A percentile compares a stretch with the other conserved stretches of the same genome.
phyloP scores from a whole-genome alignment of 2,113 vertebrate genomes.

The Bombycilla garrulus region DNA sequence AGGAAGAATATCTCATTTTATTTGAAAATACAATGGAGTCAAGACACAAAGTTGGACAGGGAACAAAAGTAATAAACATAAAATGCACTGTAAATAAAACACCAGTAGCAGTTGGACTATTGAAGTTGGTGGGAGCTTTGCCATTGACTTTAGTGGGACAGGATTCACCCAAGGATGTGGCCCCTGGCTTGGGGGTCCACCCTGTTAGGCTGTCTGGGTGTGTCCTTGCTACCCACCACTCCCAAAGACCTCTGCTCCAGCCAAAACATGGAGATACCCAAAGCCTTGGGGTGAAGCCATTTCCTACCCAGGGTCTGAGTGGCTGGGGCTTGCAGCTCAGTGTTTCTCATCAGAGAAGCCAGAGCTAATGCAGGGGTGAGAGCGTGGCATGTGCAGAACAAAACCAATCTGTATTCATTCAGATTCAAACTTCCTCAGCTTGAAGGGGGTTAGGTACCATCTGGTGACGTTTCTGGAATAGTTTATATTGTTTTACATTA shows the following conservation, averaged over 20 bases:
- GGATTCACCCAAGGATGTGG: conserved; percentile 21
- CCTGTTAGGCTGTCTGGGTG: neutral
- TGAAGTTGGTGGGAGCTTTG: conserved; percentile 49
- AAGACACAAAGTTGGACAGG: conserved; percentile 29
- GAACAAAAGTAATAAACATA: conserved; percentile 46
- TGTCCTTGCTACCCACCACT: neutral
- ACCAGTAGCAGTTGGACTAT: neutral
- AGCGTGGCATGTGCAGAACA: neutral
- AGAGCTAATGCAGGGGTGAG: neutral
- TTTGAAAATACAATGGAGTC: conserved; percentile 32
- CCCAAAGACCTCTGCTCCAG: neutral
- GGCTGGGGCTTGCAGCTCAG: fast-evolving
- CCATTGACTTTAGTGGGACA: neutral
- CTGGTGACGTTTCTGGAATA: neutral
- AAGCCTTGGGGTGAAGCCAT: neutral
- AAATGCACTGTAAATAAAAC: conserved; percentile 16
- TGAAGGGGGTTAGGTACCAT: neutral
- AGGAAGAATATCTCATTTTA: conserved; percentile 43
- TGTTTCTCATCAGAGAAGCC: neutral
- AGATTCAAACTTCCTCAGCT: neutral
- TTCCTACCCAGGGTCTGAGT: neutral
- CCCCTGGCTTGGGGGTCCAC: neutral
- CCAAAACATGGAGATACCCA: neutral
- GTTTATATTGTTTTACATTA: neutral
- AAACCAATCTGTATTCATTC: neutral